Evolutionary conservation across 1,140 invertebrate species (phyloP).

Genomic region (Sinella curviseta): DNA sequence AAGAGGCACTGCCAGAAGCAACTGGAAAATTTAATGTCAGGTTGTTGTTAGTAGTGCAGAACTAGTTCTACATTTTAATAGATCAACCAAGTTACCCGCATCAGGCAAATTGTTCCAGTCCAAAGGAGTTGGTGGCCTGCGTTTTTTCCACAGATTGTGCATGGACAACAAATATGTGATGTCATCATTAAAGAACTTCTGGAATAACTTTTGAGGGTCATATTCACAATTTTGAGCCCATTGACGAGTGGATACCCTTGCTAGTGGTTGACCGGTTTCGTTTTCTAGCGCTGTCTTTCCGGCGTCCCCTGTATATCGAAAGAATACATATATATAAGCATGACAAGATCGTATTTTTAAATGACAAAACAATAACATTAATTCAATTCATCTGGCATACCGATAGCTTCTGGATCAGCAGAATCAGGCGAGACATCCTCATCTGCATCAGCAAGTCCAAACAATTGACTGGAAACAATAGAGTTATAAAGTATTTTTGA

Average conservation of each 20-base stretch:
- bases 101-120: constrained; percentile 69
- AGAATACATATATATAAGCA: constrained; percentile 10
- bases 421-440: constrained; percentile 98
- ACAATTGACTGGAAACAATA: constrained; percentile 90
- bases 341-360: not conserved
- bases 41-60: constrained; percentile 12
- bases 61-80: too few relatives aligned
- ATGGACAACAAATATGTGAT: constrained; percentile 93
- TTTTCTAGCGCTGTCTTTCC: constrained; percentile 59
- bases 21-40: constrained; percentile 50
- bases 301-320: constrained; percentile 56
- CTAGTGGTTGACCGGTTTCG: constrained; percentile 58
- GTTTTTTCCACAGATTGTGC: constrained; percentile 90
- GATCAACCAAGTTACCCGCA: constrained; percentile 57
- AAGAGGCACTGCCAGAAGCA: constrained; percentile 58
- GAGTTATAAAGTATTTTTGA: too few relatives aligned
- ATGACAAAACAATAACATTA: constrained; percentile 31
- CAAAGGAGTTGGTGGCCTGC: constrained; percentile 78
- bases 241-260: constrained; percentile 79
- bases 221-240: constrained; percentile 86
- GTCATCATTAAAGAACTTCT: constrained; percentile 92
- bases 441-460: constrained; percentile 93
- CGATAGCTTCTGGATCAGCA: constrained; percentile 81
- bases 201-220: constrained; percentile 78
- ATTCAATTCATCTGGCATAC: constrained; percentile 54